Percentiles rank a stretch among this genome's conserved stretches.
Conservation (phyloP, 2,113 vertebrate species). For the Poeciliopsis occidentalis region DNA sequence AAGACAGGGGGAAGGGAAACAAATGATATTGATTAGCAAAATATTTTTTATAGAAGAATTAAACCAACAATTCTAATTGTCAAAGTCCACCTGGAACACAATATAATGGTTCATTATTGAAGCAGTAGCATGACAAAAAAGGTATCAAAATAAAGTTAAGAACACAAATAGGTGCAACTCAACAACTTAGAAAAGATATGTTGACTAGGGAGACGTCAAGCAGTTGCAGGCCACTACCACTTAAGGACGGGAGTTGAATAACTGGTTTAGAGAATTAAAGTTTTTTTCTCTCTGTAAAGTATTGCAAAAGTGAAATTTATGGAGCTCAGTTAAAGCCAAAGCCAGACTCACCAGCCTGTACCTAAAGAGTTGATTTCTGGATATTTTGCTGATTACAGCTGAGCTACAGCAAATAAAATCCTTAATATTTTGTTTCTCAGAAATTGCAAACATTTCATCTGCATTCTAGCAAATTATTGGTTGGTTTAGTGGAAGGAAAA, state of each 20-base stretch:
- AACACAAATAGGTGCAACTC: background rate
- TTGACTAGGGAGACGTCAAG: too few relatives aligned
- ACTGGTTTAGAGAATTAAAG: too few relatives aligned
- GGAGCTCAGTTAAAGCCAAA: background rate
- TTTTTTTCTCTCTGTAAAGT: background rate
- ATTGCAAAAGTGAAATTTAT: background rate
- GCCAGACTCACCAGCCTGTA: background rate
- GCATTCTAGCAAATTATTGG: background rate
- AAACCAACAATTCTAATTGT: background rate
- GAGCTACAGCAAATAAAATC: background rate
- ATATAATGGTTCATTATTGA: background rate
- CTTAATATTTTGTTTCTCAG: background rate
- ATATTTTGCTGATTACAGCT: background rate
- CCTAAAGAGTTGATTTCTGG: too few relatives aligned
- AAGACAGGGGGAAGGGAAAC: background rate
- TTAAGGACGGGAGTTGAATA: too few relatives aligned
- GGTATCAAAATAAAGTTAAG: background rate
- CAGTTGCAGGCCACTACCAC: too few relatives aligned
- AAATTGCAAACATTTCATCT: background rate
- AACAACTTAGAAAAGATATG: background rate
- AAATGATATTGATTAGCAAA: conserved; percentile 32
- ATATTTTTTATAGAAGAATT: background rate
- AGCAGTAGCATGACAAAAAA: background rate
- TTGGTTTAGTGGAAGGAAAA: background rate
- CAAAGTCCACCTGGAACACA: background rate